Evolutionary conservation across 2,888 invertebrate genomes (phyloP), one percentile per base, ranked within the genome.

Genomic region (Drosophila austrosaltans): DNA sequence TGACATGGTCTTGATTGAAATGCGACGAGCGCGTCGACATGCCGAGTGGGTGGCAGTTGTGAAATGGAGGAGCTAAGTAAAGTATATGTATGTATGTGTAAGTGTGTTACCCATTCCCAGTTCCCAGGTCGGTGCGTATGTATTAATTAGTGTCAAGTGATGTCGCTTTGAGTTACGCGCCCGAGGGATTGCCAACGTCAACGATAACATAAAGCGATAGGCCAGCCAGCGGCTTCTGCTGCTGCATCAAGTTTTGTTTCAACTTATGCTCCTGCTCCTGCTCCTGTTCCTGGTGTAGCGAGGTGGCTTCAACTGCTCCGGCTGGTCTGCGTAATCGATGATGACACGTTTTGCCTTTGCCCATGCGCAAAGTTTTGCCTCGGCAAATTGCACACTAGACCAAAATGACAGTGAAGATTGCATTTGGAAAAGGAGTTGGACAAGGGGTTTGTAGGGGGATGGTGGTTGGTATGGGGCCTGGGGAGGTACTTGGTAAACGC

Each of bases 61-160:
- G 62, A 48, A 64, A 30, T 36, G 48, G 57, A 44, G 63, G 54
- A 60, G 53, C 44, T 32, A 63, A 20, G 16, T 20, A 1, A 1
- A 12, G 22, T n/a, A 30, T 10, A 3, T 10, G 36, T 20, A 36
- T 53, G 28, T 20, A 22, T n/a, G 40, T 25, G 22, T 25, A 10
- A 10, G 28, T 53, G 30, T 25, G 36, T 59, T 36, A 48, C 20
- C 28, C 48, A 61, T 69, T 53, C 61, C 61, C 63, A 60, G 83
- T 68, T 58, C 61, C 62, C 64, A 60, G 83, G 64, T 69, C 71
- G 76, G 77, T 82, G 83, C 79, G 84, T 87, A 87, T 81, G 90
- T 90, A 89, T 89, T 90, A 90, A 89, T 89, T 90, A 89, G 87
- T 89, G 90, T 84, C 88, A 89, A 89, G 90, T 78, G 87, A 89